Conservation (phyloP, 2,797 vertebrate species). For the Rhadinocentrus ornatus region DNA sequence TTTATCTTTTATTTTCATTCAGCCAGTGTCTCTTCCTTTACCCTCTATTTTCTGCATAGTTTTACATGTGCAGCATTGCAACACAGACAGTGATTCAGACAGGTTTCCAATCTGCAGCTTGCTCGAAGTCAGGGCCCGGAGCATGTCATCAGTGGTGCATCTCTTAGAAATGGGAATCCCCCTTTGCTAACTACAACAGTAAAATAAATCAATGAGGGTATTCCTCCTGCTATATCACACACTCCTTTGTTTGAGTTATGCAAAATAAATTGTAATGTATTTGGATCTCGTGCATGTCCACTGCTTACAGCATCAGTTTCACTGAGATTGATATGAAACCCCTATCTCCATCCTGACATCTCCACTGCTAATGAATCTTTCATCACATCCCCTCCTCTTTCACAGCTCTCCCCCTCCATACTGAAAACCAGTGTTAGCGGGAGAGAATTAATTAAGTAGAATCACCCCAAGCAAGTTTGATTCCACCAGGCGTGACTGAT, state of each 20-base stretch:
- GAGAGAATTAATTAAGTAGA: conserved; percentile 71
- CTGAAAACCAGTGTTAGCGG: conserved; percentile 54
- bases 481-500: conserved; percentile 51
- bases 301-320: conserved; percentile 44
- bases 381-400: conserved; percentile 43
- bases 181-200: conserved; percentile 18
- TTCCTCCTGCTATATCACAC: conserved; percentile 1
- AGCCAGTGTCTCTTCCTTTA: conserved; percentile 4
- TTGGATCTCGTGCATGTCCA: conserved; percentile 35
- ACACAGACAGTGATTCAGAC: conserved; percentile 37
- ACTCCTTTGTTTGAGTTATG: background rate
- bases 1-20: conserved; percentile 28
- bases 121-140: conserved; percentile 50
- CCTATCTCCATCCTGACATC: conserved; percentile 53
- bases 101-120: conserved; percentile 47
- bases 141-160: conserved; percentile 28
- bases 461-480: conserved; percentile 63
- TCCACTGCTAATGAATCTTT: conserved; percentile 72
- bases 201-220: background rate
- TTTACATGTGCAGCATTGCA: conserved; percentile 56
- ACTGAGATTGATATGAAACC: conserved; percentile 54
- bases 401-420: conserved; percentile 21
- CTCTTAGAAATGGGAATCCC: conserved; percentile 42
- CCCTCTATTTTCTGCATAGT: conserved; percentile 50
- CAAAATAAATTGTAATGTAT: conserved; percentile 11